Base-by-base conservation (phyloP, 2,113 vertebrate species). In the Marmota flaviventris region DNA sequence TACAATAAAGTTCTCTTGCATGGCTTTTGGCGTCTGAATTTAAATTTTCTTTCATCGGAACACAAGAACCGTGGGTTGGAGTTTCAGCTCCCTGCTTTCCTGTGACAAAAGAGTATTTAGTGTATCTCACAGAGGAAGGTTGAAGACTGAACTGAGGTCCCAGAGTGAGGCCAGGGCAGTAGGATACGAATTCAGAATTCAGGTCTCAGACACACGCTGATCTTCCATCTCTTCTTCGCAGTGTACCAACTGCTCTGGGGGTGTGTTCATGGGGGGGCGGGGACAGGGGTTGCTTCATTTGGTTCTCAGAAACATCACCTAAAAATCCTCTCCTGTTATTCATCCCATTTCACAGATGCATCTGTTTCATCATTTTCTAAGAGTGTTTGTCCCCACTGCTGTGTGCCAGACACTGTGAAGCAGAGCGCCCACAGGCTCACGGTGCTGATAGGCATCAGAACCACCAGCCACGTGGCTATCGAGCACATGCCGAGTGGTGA, bases 391-490 rank as follows among this genome's bases (percentile, higher is more conserved):
- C 63, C 22, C 61, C 24, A 32, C 18, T 32, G 29, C 20, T 18
- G 0, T 37, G 13, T n/a, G 56, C n/a, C 42, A 42, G 63, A 76
- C 42, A 18, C 65, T 14, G 63, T 37, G 58, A 51, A 37, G 32
- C 29, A 10, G 27, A 77, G 61, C 4, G 22, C 34, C 61, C 37
- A 4, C 29, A 45, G 45, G 91, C 6, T 86, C 34, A 32, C 4
- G 34, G 48, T 72, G 17, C 25, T 75, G 61, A 32, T 5, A 32
- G 0, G 5, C 34, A 61, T 51, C 48, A 61, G 76, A 63, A 7
- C 29, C 76, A 67, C 34, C 14, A 53, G 63, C 5, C 8, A 61
- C 4, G 24, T 0, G 2, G 12, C 39, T 12, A 16, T 1, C 2
- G 42, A 39, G 20, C 1, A 1, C 48, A 20, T 11, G 12, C 24